Base-by-base conservation (phyloP, 2,113 vertebrate genomes). In the Xenopus laevis region DNA sequence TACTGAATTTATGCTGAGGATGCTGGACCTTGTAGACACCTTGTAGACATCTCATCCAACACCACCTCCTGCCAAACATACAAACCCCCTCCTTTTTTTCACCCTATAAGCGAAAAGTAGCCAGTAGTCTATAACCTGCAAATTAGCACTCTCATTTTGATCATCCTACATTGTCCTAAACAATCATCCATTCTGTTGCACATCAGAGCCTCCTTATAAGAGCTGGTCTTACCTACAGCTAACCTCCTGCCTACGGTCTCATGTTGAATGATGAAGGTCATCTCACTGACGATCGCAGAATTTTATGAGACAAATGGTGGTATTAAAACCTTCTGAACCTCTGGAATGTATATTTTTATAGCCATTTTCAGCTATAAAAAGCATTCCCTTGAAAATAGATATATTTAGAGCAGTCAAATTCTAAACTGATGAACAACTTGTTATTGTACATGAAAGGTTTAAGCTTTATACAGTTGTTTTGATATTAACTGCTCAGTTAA, bases 291-390 rank as follows among this genome's bases (percentile, higher is more conserved):
- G 63, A 72, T 52, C 65, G 50, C 47, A 72, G 71, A 72, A 33
- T 52, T 72, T 72, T 65, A 64, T 72, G 71, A 72, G 47, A 65
- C 61, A 64, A 65, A 72, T 61, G 63, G 61, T 65, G 60, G 71
- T 65, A 47, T 47, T 65, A 72, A 65, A 50, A 72, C 61, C 71
- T 72, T 20, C 61, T 55, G 61, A 63, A 72, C 71, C 71, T 72
- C 6, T 57, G 27, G 71, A 65, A 65, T 65, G 62, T 57, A 65
- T 53, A 65, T 40, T 73, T 50, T 73, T 65, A 73, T 73, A 13
- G 33, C 64, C 62, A 57, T 65, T 73, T 30, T 52, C 7, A 45
- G 62, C 33, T 55, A 57, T 65, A 72, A 65, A 12, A 72, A 73
- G 9, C 15, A 58, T 63, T 73, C 64, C 50, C 17, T 13, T 65